phyloP scores from a whole-genome alignment of 2,888 invertebrate species.

The Hedya salicella region DNA sequence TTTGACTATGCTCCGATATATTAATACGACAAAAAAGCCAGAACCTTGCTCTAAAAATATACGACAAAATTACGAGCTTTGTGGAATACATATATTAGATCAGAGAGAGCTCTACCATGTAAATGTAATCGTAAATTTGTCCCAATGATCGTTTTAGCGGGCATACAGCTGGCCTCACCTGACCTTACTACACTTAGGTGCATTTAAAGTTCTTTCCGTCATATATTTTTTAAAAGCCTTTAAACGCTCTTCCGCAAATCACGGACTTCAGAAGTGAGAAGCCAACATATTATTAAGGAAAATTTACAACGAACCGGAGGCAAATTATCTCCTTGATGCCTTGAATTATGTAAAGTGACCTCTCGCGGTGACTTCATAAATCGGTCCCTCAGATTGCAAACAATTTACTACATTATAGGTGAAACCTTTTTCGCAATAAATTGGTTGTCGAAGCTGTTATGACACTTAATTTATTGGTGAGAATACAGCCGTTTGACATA shows the following conservation, averaged over 20 bases:
- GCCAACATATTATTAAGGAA: constrained; percentile 63
- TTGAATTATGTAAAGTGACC: constrained; percentile 69
- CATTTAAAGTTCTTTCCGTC: not conserved
- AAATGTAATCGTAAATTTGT: too few species aligned
- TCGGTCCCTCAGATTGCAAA: constrained; percentile 63
- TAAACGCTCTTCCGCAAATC: not conserved
- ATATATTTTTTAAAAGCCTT: not conserved
- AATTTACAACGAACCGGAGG: constrained; percentile 62
- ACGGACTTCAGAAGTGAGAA: constrained; percentile 52
- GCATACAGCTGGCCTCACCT: too few species aligned
- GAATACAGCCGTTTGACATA: constrained; percentile 18
- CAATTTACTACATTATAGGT: constrained; percentile 60
- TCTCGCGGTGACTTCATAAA: constrained; percentile 60
- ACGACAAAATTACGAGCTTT: too few species aligned
- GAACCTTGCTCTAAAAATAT: too few species aligned
- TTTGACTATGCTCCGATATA: too few species aligned
- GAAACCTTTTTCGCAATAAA: constrained; percentile 54
- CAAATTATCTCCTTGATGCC: constrained; percentile 59
- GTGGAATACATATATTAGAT: too few species aligned
- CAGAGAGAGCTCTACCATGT: too few species aligned
- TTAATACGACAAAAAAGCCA: too few species aligned
- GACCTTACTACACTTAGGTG: not conserved
- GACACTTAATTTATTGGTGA: constrained; percentile 33
- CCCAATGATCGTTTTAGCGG: too few species aligned
- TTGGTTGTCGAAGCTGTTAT: constrained; percentile 48